Evolutionary conservation across 1,140 invertebrate genomes (phyloP).

Genomic region (Dinoponera quadriceps): DNA sequence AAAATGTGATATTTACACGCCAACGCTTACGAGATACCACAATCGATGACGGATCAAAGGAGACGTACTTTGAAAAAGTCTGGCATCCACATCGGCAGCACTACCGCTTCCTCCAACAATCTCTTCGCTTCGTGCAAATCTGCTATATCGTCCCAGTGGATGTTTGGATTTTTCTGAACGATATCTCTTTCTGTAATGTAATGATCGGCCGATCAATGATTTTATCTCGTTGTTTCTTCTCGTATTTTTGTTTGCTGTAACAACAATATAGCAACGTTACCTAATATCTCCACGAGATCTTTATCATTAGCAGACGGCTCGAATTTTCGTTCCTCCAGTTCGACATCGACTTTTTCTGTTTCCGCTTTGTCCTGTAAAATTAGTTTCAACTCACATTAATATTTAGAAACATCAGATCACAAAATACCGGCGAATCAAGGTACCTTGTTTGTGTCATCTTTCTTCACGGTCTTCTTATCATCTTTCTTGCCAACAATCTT

Average conservation of each 20-base stretch:
- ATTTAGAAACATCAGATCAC: neutral
- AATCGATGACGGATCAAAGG: neutral
- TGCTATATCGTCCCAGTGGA: constrained; percentile 99
- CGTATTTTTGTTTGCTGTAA: constrained; percentile 15
- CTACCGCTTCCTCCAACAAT: constrained; percentile 98
- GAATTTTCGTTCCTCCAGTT: constrained; percentile 95
- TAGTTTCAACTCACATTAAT: constrained; percentile 29
- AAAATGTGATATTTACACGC: constrained; percentile 62
- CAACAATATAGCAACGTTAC: constrained; percentile 81
- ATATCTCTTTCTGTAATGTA: constrained; percentile 95
- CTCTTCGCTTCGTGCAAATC: constrained; percentile 98
- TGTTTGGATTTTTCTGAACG: constrained; percentile 98
- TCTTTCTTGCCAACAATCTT: constrained; percentile 86
- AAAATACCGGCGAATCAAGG: constrained; percentile 3
- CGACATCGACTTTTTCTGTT: constrained; percentile 89
- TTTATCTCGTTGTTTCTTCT: neutral
- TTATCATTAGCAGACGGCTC: constrained; percentile 95
- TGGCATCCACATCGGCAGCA: constrained; percentile 99
- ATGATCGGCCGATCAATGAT: constrained; percentile 13
- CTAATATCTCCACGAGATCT: constrained; percentile 97
- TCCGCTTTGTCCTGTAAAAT: constrained; percentile 86
- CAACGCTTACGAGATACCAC: neutral
- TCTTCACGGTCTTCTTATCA: constrained; percentile 86
- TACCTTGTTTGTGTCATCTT: constrained; percentile 83
- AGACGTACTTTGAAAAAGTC: constrained; percentile 96